A percentile compares a stretch with the other conserved stretches of the same genome.
These are phyloP conservation scores for Chouioia cunea DNA, from an alignment of 2,888 invertebrate genomes.

Conservation along the genomic window DNA sequence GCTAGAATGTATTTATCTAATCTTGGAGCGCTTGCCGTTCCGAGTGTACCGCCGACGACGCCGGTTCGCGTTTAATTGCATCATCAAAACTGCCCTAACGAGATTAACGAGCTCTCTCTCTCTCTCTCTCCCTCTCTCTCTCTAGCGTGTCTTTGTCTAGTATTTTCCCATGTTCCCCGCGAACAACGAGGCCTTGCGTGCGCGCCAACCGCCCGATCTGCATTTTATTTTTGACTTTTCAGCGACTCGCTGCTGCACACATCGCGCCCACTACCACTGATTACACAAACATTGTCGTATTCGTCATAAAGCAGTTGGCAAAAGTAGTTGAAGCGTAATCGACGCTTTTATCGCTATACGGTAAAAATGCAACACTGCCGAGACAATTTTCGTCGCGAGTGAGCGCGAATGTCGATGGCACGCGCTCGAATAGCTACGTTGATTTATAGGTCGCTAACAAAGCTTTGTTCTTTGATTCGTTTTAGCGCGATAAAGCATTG, in stretches of 20 bases:
- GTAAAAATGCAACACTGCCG: too few species aligned
- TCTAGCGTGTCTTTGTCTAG: too few species aligned
- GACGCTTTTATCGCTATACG: too few species aligned
- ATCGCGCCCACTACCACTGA: conserved; percentile 5
- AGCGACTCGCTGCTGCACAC: neutral
- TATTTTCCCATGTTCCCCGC: too few species aligned
- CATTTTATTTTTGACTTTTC: conserved; percentile 45
- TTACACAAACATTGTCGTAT: conserved; percentile 45
- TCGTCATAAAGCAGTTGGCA: conserved; percentile 13
- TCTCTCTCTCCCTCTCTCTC: neutral
- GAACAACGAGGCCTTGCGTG: conserved; percentile 12
- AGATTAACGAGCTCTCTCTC: conserved; percentile 29
- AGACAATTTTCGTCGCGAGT: too few species aligned
- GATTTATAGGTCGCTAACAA: too few species aligned
- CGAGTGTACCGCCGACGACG: too few species aligned
- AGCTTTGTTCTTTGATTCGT: too few species aligned
- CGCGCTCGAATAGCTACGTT: too few species aligned
- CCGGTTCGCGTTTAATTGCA: conserved; percentile 25
- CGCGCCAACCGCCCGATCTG: conserved; percentile 1
- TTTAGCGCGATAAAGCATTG: too few species aligned
- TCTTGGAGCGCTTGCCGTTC: conserved; percentile 44
- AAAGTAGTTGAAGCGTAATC: too few species aligned
- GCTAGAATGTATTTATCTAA: conserved; percentile 49
- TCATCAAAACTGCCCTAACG: conserved; percentile 43
- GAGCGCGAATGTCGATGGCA: too few species aligned